phyloP scores from a whole-genome alignment of 2,797 vertebrate genomes.

The Setipinna tenuifilis region DNA sequence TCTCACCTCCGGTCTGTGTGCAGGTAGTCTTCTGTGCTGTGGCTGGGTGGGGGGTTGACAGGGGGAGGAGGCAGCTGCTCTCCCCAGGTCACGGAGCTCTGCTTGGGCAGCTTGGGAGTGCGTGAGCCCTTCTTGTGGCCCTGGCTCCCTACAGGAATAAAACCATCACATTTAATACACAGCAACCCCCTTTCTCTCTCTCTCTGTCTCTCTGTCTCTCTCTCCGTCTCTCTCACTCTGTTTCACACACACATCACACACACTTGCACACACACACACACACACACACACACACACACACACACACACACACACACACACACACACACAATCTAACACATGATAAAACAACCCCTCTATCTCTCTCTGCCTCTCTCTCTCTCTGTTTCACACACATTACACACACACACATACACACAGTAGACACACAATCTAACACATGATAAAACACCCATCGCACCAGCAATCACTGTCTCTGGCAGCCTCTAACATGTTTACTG shows the following conservation, averaged over 20 bases:
- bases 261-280: background rate
- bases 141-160: conserved; percentile 83
- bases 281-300: conserved; percentile 11
- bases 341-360: too few species aligned
- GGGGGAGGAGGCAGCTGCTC: conserved; percentile 84
- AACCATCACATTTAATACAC: conserved; percentile 30
- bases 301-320: background rate
- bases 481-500: background rate
- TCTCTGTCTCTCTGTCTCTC: background rate
- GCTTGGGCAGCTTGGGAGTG: conserved; percentile 84
- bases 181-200: background rate
- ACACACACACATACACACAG: conserved; percentile 7
- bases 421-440: background rate
- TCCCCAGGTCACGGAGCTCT: conserved; percentile 87
- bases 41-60: conserved; percentile 79
- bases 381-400: background rate
- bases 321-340: too few species aligned
- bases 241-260: background rate
- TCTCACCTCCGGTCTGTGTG: conserved; percentile 85
- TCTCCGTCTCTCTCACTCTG: background rate
- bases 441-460: background rate
- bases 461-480: background rate
- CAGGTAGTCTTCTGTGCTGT: conserved; percentile 86
- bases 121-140: conserved; percentile 87
- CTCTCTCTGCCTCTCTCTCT: too few species aligned